Conservation (phyloP, 2,797 vertebrate species). For the Phataginus tricuspis region DNA sequence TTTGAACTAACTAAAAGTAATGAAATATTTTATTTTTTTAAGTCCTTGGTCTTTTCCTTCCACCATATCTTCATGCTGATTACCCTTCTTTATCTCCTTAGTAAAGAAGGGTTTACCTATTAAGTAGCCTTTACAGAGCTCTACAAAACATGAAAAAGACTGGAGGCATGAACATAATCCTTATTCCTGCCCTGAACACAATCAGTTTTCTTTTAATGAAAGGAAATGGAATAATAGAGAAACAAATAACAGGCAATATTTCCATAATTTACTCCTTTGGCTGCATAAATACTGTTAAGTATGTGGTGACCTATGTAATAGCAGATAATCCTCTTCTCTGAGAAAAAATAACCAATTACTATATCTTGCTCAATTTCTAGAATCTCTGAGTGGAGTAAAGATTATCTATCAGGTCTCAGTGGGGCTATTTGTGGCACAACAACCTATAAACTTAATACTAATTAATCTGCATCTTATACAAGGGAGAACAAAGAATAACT, state of each 20-base stretch:
- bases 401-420: background rate
- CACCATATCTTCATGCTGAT: background rate
- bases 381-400: background rate
- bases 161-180: background rate
- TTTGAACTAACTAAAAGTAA: background rate
- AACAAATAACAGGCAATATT: background rate
- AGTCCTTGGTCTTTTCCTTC: background rate
- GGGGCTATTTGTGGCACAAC: background rate
- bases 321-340: background rate
- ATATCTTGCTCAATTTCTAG: background rate
- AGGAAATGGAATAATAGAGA: background rate
- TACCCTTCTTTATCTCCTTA: background rate
- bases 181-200: background rate
- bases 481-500: background rate
- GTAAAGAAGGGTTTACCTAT: background rate
- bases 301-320: background rate
- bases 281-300: background rate
- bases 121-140: background rate
- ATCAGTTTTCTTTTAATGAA: background rate
- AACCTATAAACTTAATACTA: background rate
- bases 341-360: background rate
- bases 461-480: background rate
- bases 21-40: background rate
- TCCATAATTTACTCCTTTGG: background rate
- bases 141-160: background rate